Conservation (phyloP, 2,888 invertebrate genomes). For the Calliopum simillimum region DNA sequence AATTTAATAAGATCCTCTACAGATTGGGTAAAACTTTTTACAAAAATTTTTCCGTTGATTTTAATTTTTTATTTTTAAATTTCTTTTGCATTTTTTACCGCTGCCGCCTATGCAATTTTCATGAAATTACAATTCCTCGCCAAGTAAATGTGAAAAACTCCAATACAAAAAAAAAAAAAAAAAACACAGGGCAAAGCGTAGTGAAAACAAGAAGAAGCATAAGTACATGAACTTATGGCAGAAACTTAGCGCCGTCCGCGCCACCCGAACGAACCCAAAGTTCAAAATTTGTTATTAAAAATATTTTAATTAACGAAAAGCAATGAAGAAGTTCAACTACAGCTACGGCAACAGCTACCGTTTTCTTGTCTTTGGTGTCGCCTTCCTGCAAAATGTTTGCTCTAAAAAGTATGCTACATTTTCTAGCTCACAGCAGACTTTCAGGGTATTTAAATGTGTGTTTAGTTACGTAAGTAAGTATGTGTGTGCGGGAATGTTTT, state of each 20-base stretch:
- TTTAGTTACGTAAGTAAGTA: neutral
- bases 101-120: constrained; percentile 52
- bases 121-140: constrained; percentile 64
- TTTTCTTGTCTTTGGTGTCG: too few species aligned
- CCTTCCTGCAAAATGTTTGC: neutral
- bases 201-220: too few species aligned
- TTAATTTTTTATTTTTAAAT: constrained; percentile 37
- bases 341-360: too few species aligned
- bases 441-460: neutral
- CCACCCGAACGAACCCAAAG: constrained; percentile 35
- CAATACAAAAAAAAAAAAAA: constrained; percentile 19
- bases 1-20: constrained; percentile 54
- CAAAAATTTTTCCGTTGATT: constrained; percentile 25
- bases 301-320: constrained; percentile 63
- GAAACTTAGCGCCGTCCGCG: constrained; percentile 48
- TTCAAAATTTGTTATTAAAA: constrained; percentile 51
- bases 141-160: constrained; percentile 50
- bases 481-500: constrained; percentile 11
- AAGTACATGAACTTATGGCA: too few species aligned
- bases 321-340: constrained; percentile 38
- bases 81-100: constrained; percentile 42
- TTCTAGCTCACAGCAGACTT: neutral
- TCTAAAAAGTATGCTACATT: constrained; percentile 4
- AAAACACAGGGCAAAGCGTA: neutral
- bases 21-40: constrained; percentile 38